Evolutionary conservation across 1,140 invertebrate genomes (phyloP).

Genomic region (Drosophila prosaltans): DNA sequence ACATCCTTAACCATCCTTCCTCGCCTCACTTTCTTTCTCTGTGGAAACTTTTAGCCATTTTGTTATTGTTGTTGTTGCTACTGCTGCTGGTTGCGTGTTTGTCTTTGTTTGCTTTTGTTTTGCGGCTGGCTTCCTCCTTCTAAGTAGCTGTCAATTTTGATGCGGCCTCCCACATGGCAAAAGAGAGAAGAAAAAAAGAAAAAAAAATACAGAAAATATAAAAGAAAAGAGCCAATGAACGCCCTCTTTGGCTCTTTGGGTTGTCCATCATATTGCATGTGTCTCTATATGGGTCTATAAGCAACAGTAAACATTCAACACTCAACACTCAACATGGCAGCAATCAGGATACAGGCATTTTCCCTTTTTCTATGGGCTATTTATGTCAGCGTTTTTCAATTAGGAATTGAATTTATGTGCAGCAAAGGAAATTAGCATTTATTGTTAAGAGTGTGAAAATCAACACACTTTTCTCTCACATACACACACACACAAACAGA

Average conservation of each 20-base stretch:
- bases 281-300: not conserved
- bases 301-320: not conserved
- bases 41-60: slow-evolving; percentile 60
- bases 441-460: slow-evolving; percentile 58
- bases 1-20: too few relatives aligned
- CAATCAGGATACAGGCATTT: slow-evolving; percentile 1
- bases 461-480: slow-evolving; percentile 13
- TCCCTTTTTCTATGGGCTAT: slow-evolving; percentile 34
- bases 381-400: slow-evolving; percentile 73
- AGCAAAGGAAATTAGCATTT: slow-evolving; percentile 75
- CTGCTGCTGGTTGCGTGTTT: slow-evolving; percentile 43
- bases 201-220: not conserved
- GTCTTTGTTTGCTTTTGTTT: slow-evolving; percentile 65
- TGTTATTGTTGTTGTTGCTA: slow-evolving; percentile 52
- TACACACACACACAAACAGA: not conserved
- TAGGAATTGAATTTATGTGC: slow-evolving; percentile 67
- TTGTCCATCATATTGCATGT: slow-evolving; percentile 32
- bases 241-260: not conserved
- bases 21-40: not conserved
- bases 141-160: slow-evolving; percentile 77
- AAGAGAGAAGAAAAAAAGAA: not conserved
- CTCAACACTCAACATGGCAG: not conserved
- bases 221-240: not conserved
- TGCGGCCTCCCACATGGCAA: slow-evolving; percentile 18
- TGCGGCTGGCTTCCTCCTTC: slow-evolving; percentile 21